Base-by-base conservation (phyloP, 2,888 invertebrate genomes). In the Zygothrica quintamaculata region DNA sequence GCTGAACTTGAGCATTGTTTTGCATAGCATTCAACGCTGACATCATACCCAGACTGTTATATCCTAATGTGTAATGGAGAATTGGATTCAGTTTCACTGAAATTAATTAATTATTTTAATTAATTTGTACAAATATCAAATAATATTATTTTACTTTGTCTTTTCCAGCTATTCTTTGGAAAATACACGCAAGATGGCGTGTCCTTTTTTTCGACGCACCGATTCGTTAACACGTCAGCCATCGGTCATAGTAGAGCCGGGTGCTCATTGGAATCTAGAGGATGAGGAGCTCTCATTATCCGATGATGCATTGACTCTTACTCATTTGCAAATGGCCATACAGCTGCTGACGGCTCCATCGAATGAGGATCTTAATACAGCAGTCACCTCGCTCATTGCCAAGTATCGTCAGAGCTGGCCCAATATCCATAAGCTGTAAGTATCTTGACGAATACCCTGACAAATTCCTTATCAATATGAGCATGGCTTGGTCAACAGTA, bases 341-440 rank as follows among this genome's bases (percentile, higher is more conserved):
- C 94, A 95, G 84, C 92, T 96, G 65, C 92, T 97, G 70, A 96
- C 96, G 26, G 94, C 95, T 37, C 96, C 96, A 56, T 94, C 96
- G 92, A 94, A 94, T 80, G 93, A 93, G 65, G 93, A 93, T 78
- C 92, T 95, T 29, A 94, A 94, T 85, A 92, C 93, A 29, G 95
- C 95, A 0, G 93, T 95, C 68, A 92, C 93, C 56, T 92, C 94
- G n/a, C 90, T 95, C 51, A 92, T 94, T 40, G 92, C 92, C 77
- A 94, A 93, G 89, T 94, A 94, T 89, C 92, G 92, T 1, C 93
- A 93, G 48, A 89, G 84, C 61, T 91, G 90, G 91, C 91, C 91
- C 16, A 91, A 88, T 18, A 89, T 91, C 56, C 87, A 82, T 13
- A 90, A 91, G 66, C 77, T 91, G 91, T 91, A 66, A 89, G 89